Percentiles rank a stretch among this genome's conserved stretches.
Evolutionary conservation across 2,113 vertebrate genomes (phyloP).

Genomic region (Sula dactylatra): DNA sequence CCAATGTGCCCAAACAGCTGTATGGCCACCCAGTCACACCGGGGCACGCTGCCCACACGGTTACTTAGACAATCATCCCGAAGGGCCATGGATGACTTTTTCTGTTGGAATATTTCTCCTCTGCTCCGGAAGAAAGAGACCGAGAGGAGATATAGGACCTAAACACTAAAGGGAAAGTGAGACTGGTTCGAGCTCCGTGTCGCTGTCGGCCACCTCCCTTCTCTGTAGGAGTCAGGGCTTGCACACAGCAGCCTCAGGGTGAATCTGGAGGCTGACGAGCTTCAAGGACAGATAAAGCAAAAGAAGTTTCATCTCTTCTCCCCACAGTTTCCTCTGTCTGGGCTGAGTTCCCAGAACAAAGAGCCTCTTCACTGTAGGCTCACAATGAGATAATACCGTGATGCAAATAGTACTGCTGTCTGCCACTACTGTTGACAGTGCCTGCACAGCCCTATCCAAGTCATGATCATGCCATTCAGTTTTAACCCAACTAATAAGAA

Average conservation of each 20-base stretch:
- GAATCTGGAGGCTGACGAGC: neutral
- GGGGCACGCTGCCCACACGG: accelerated
- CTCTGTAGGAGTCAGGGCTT: neutral
- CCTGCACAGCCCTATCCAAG: neutral
- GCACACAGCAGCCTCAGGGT: neutral
- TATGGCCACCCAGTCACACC: accelerated
- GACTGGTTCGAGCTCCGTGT: neutral
- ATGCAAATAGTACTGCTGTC: neutral
- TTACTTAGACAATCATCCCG: neutral
- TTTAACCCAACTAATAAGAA: neutral
- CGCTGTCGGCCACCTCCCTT: neutral
- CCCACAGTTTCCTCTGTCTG: conserved; percentile 8
- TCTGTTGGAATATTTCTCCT: accelerated
- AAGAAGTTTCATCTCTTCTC: neutral
- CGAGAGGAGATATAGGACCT: neutral
- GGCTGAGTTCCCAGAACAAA: conserved; percentile 16
- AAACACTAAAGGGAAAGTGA: neutral
- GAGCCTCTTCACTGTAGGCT: neutral
- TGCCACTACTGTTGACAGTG: neutral
- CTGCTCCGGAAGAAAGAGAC: neutral
- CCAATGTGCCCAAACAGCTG: accelerated
- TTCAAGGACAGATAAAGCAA: neutral
- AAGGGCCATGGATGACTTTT: neutral
- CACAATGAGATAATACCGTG: neutral
- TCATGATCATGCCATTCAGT: neutral